phyloP scores from a whole-genome alignment of 1,140 invertebrate species.

The Temnothorax curvispinosus region DNA sequence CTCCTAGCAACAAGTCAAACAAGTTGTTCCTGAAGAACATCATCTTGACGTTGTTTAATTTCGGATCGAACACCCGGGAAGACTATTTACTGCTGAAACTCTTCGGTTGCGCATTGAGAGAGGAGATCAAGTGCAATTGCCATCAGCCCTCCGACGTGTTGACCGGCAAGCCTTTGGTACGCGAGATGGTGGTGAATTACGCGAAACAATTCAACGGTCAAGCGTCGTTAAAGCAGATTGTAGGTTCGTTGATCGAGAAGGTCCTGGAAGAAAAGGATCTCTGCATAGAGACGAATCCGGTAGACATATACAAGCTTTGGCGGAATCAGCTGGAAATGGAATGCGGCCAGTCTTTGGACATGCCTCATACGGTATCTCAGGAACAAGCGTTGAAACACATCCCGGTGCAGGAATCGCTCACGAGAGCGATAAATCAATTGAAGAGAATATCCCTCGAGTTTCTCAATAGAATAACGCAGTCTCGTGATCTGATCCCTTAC shows the following conservation, averaged over 20 bases:
- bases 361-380: slow-evolving; percentile 90
- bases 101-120: slow-evolving; percentile 90
- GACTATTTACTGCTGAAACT: slow-evolving; percentile 92
- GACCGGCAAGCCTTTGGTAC: slow-evolving; percentile 90
- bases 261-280: slow-evolving; percentile 90
- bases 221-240: slow-evolving; percentile 89
- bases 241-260: slow-evolving; percentile 90
- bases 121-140: slow-evolving; percentile 93
- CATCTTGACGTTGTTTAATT: slow-evolving; percentile 92
- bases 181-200: slow-evolving; percentile 93
- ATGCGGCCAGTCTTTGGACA: slow-evolving; percentile 89
- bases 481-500: slow-evolving; percentile 90
- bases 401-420: slow-evolving; percentile 26
- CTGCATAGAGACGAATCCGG: slow-evolving; percentile 92
- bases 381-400: slow-evolving; percentile 88
- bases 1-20: slow-evolving; percentile 90
- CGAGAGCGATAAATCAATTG: slow-evolving; percentile 87
- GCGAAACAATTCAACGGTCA: slow-evolving; percentile 90
- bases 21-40: slow-evolving; percentile 91
- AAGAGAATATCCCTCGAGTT: slow-evolving; percentile 89
- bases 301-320: slow-evolving; percentile 94
- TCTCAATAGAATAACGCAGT: slow-evolving; percentile 89
- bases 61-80: slow-evolving; percentile 92
- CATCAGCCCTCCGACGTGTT: slow-evolving; percentile 91
- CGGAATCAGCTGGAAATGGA: slow-evolving; percentile 92